Evolutionary conservation across 2,797 vertebrate species (phyloP).

Genomic region (Brachymystax lenok): DNA sequence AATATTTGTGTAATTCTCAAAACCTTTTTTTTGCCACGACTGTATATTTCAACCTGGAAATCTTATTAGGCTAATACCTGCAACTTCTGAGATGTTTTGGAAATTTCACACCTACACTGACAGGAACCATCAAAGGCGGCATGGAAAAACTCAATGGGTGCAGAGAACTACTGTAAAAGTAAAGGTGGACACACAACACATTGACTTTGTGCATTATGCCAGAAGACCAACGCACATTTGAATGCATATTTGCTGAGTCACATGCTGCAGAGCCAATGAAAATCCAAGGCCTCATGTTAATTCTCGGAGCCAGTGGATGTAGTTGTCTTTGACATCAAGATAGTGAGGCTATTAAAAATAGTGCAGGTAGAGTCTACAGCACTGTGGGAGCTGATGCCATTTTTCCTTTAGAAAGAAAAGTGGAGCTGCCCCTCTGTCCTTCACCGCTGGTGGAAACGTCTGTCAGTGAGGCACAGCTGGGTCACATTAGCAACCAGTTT

Average conservation of each 20-base stretch:
- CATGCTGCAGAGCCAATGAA: slow-evolving; percentile 37
- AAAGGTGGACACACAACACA: slow-evolving; percentile 2
- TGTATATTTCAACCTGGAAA: neutral
- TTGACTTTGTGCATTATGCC: slow-evolving; percentile 47
- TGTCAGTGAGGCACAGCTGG: slow-evolving; percentile 70
- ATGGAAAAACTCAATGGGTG: too few relatives aligned
- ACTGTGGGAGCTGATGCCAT: slow-evolving; percentile 59
- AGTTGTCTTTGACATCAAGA: slow-evolving; percentile 57
- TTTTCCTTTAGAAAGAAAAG: slow-evolving; percentile 73
- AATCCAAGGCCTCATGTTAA: slow-evolving; percentile 40
- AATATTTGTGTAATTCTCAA: too few relatives aligned
- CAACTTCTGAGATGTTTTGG: too few relatives aligned
- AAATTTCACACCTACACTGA: too few relatives aligned
- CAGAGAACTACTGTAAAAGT: too few relatives aligned
- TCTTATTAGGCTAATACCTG: neutral
- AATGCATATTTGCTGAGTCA: slow-evolving; percentile 25
- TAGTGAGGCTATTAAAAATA: slow-evolving; percentile 67
- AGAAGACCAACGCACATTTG: slow-evolving; percentile 20
- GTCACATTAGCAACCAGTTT: slow-evolving; percentile 76
- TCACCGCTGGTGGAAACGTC: slow-evolving; percentile 71
- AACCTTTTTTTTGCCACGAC: too few relatives aligned
- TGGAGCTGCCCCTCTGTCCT: slow-evolving; percentile 60
- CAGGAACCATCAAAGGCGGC: too few relatives aligned
- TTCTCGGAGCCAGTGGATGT: slow-evolving; percentile 56
- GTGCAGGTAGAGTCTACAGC: slow-evolving; percentile 63